Percentiles rank a stretch among this genome's conserved stretches.
phyloP scores from a whole-genome alignment of 2,113 vertebrate genomes.

The Cranoglanis bouderius region DNA sequence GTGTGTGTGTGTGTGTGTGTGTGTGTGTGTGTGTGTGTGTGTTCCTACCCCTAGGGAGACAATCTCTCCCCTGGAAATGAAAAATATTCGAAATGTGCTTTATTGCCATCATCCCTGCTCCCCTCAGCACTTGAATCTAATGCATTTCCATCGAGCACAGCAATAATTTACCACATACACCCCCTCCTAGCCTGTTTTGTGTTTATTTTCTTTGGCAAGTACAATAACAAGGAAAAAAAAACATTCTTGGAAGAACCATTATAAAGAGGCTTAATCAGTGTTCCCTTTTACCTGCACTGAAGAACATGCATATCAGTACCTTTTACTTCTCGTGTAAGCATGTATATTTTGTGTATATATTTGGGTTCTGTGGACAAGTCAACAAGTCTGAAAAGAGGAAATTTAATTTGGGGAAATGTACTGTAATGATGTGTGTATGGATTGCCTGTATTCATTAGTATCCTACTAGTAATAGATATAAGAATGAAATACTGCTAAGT shows the following conservation, averaged over 20 bases:
- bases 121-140: slow-evolving; percentile 52
- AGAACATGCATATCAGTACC: not conserved
- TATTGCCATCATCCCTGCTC: slow-evolving; percentile 47
- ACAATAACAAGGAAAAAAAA: not conserved
- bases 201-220: slow-evolving; percentile 34
- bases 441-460: not conserved
- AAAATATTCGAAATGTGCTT: slow-evolving; percentile 56
- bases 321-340: not conserved
- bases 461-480: not conserved
- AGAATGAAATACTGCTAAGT: not conserved
- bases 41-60: slow-evolving; percentile 50
- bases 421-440: not conserved
- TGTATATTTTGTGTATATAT: not conserved
- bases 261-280: not conserved
- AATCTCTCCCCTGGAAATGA: slow-evolving; percentile 54
- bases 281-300: not conserved
- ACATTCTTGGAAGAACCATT: too few relatives aligned
- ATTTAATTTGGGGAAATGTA: not conserved
- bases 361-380: not conserved
- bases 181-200: not conserved
- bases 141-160: slow-evolving; percentile 55
- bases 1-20: slow-evolving; percentile 44
- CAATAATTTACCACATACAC: slow-evolving; percentile 53
- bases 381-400: not conserved
- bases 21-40: slow-evolving; percentile 27